Percentiles rank a stretch among this genome's conserved stretches.
Conservation (phyloP, 2,113 vertebrate genomes). For the Oreochromis aureus region DNA sequence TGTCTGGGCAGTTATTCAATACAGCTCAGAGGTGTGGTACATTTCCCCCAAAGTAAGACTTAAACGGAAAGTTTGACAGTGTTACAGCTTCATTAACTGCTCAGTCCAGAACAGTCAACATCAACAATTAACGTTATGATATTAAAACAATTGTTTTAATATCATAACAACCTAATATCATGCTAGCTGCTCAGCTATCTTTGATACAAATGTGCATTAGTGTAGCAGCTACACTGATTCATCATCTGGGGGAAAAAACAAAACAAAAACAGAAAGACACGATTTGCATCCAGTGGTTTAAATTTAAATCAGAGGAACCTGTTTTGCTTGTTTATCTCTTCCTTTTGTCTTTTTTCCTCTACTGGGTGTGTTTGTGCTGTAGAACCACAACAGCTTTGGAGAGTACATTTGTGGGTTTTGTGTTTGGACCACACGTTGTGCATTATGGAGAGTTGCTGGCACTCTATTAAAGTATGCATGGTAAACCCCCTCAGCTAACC, state of each 20-base stretch:
- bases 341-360: not conserved
- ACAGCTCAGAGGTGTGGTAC: not conserved
- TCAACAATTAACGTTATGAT: not conserved
- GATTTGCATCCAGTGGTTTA: not conserved
- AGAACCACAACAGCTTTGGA: not conserved
- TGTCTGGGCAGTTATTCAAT: not conserved
- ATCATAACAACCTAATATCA: too few relatives aligned
- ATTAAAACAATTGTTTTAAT: too few relatives aligned
- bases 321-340: not conserved
- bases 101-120: not conserved
- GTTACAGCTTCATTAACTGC: not conserved
- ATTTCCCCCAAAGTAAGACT: not conserved
- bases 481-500: not conserved
- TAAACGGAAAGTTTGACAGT: not conserved
- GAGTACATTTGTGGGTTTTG: rapidly evolving
- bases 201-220: not conserved
- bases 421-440: not conserved
- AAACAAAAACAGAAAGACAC: not conserved
- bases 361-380: not conserved
- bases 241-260: too few relatives aligned
- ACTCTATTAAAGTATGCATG: not conserved
- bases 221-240: too few relatives aligned
- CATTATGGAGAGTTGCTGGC: not conserved
- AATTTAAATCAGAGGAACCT: not conserved
- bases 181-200: not conserved